Conservation (phyloP, 2,888 invertebrate genomes). For the Luperina nickerlii region DNA sequence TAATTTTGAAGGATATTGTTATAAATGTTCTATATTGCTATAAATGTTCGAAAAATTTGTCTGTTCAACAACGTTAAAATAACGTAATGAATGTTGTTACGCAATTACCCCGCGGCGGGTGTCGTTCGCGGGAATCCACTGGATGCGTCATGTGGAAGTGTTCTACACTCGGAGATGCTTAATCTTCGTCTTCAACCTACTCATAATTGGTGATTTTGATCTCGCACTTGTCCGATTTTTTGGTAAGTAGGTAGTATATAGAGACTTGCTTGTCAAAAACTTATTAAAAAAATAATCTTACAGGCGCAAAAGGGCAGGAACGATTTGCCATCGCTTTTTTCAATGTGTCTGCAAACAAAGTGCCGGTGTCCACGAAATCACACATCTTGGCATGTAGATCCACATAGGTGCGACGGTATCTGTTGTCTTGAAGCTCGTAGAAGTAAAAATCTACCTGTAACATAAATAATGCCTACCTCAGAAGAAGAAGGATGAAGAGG, state of each 20-base stretch:
- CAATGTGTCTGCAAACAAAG: constrained; percentile 38
- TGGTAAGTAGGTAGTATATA: background rate
- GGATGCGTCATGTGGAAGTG: background rate
- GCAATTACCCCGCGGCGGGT: no score
- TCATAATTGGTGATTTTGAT: no score
- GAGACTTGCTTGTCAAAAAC: background rate
- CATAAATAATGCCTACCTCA: background rate
- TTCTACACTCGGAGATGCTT: background rate
- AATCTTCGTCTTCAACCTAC: background rate
- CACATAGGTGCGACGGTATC: constrained; percentile 37
- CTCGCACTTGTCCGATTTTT: background rate
- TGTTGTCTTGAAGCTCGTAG: constrained; percentile 30
- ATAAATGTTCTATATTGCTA: no score
- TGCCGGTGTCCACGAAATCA: constrained; percentile 26
- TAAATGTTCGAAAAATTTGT: no score
- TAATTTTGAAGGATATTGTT: no score
- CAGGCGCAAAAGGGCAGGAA: constrained; percentile 35
- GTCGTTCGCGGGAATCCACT: no score
- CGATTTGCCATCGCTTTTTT: constrained; percentile 9
- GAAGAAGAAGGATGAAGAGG: no score
- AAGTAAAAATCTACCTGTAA: constrained; percentile 36
- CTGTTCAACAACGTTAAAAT: no score
- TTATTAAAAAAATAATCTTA: constrained; percentile 18
- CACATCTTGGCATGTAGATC: constrained; percentile 39
- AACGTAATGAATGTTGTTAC: no score